Evolutionary conservation across 2,888 invertebrate species (phyloP).

Genomic region (Drosophila monieri): DNA sequence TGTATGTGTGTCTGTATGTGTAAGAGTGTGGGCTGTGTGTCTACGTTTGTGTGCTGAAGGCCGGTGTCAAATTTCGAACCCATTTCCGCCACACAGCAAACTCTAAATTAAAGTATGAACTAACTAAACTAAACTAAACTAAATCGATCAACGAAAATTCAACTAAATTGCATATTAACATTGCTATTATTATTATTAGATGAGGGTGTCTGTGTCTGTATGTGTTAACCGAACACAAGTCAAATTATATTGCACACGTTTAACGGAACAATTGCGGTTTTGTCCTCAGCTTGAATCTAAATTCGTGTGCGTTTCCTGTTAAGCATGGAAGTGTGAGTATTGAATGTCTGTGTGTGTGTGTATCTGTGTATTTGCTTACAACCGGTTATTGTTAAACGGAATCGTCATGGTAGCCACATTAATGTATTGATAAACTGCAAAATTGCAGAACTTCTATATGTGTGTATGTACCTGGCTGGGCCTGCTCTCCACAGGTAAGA

Average conservation of each 20-base stretch:
- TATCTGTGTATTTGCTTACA: slow-evolving; percentile 48
- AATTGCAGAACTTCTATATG: slow-evolving; percentile 3
- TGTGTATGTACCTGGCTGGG: background rate
- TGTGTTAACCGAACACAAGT: slow-evolving; percentile 20
- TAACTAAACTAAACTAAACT: slow-evolving; percentile 71
- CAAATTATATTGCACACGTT: slow-evolving; percentile 67
- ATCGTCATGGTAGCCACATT: slow-evolving; percentile 27
- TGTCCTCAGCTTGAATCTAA: slow-evolving; percentile 2
- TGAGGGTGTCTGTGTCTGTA: slow-evolving; percentile 50
- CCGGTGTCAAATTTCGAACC: slow-evolving; percentile 31
- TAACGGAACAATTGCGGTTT: slow-evolving; percentile 51
- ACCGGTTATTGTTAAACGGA: slow-evolving; percentile 55
- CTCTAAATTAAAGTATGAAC: slow-evolving; percentile 63
- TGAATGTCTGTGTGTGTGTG: slow-evolving; percentile 25
- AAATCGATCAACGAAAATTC: slow-evolving; percentile 71
- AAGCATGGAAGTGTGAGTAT: background rate
- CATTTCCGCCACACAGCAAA: slow-evolving; percentile 61
- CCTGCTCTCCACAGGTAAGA: background rate
- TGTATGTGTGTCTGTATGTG: slow-evolving; percentile 60
- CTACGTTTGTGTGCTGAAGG: slow-evolving; percentile 16
- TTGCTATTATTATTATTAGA: slow-evolving; percentile 61
- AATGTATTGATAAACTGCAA: slow-evolving; percentile 17
- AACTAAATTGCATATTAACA: slow-evolving; percentile 74
- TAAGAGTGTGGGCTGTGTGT: slow-evolving; percentile 20
- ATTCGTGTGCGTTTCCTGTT: slow-evolving; percentile 9